phyloP scores from a whole-genome alignment of 2,113 vertebrate species.

The Nymphicus hollandicus region DNA sequence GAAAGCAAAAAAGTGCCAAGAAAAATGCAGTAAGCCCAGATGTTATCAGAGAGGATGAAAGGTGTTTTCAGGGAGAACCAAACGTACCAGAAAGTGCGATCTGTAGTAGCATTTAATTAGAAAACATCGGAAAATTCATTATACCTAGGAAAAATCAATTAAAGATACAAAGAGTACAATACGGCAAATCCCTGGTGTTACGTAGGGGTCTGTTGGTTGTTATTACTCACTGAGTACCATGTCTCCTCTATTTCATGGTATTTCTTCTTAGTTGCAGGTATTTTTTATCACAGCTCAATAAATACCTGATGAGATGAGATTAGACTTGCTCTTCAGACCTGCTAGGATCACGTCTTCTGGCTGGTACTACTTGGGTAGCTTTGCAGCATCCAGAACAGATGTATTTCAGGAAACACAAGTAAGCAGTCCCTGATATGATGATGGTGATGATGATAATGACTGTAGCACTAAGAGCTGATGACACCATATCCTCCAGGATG shows the following conservation, averaged over 20 bases:
- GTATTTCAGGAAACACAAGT: constrained; percentile 78
- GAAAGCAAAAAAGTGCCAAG: background rate
- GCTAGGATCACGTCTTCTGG: constrained; percentile 38
- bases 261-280: background rate
- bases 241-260: background rate
- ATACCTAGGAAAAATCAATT: background rate
- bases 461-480: constrained; percentile 68
- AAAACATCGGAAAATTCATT: background rate
- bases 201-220: background rate
- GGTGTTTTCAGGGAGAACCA: background rate
- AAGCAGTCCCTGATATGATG: constrained; percentile 58
- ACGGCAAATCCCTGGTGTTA: background rate
- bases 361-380: constrained; percentile 64
- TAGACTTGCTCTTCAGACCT: constrained; percentile 75
- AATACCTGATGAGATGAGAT: background rate
- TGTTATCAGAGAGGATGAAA: background rate
- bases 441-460: constrained; percentile 69
- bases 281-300: background rate
- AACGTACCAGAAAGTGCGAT: background rate
- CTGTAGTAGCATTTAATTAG: background rate
- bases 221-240: accelerated
- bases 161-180: background rate
- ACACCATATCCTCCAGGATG: constrained; percentile 28
- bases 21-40: background rate
- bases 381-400: constrained; percentile 75